Conservation (phyloP, 2,888 invertebrate genomes). For the Apocheima hispidaria region DNA sequence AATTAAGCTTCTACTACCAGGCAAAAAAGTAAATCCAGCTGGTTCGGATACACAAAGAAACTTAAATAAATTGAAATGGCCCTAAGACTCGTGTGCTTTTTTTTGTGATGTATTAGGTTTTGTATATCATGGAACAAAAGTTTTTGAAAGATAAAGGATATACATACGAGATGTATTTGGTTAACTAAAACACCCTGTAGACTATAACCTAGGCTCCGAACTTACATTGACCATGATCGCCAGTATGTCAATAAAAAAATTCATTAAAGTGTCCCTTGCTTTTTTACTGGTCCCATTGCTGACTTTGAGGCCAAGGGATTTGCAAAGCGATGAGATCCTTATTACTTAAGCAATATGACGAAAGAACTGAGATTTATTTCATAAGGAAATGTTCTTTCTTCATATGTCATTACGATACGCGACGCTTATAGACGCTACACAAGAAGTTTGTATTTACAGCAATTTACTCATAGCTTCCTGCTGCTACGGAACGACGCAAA, state of each 20-base stretch:
- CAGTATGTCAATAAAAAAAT: background rate
- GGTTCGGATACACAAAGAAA: background rate
- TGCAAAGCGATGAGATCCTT: slow-evolving; percentile 24
- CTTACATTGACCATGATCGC: too few relatives aligned
- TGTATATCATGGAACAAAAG: background rate
- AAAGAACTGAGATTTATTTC: slow-evolving; percentile 16
- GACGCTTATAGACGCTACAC: too few relatives aligned
- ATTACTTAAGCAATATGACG: slow-evolving; percentile 27
- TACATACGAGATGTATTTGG: too few relatives aligned
- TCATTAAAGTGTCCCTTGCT: slow-evolving; percentile 4
- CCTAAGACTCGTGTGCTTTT: background rate
- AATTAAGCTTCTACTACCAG: slow-evolving; percentile 26
- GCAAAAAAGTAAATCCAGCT: slow-evolving; percentile 23
- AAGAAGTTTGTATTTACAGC: too few relatives aligned
- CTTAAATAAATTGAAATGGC: background rate
- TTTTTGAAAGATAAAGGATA: too few relatives aligned
- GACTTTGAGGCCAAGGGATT: slow-evolving; percentile 22
- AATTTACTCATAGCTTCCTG: too few relatives aligned
- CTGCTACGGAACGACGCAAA: too few relatives aligned
- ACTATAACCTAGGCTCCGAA: too few relatives aligned
- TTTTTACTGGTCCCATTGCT: background rate
- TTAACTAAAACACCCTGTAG: too few relatives aligned
- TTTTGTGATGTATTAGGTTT: background rate
- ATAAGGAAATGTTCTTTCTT: slow-evolving; percentile 3
- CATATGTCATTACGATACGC: slow-evolving; percentile 1